Base-by-base conservation (phyloP, 2,888 invertebrate genomes). In the Metopia argyrocephala region DNA sequence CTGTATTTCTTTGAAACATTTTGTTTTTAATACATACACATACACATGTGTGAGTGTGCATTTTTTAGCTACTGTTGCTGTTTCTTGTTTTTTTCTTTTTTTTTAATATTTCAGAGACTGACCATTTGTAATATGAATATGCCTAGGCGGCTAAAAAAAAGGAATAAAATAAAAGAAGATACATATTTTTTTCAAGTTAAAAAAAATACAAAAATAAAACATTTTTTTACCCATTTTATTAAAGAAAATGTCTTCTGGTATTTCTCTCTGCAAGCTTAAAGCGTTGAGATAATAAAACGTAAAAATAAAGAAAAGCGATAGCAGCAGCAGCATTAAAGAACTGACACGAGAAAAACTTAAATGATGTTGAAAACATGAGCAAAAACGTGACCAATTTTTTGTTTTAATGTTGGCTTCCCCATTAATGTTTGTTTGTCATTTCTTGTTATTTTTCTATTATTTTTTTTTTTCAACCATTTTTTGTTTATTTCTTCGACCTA, bases 331-430 rank as follows among this genome's bases (percentile, higher is more conserved):
- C 62, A 38, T 38, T 46, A 62, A 69, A 62, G 50, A 50, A 61
- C 50, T 68, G 73, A 57, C 76, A 61, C 57, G 65, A 71, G 71
- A 52, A 68, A 27, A 73, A 81, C 71, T 54, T 76, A 81, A 75
- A 81, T 78, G 75, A 82, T 69, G 80, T 65, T 82, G 68, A 76
- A 73, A 70, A 28, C 5, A 18, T n/a, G 20, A 54, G 46, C 54
- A 61, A 66, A 68, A 71, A 76, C 76, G 79, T 80, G 76, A 73
- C 79, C 57, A 76, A 48, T 76, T 71, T 75, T 52, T 54, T 31
- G 9, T 38, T 38, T 38, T 12, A 38, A 38, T 38, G 38, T 38
- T 38, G 38, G 12, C 15, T 38, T 12, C 15, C 38, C 38, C 38
- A 15, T 57, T 18, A 46, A 56, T 45, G 38, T 38, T 38, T 38